Conservation (phyloP, 2,888 invertebrate genomes). For the Patella depressa region DNA sequence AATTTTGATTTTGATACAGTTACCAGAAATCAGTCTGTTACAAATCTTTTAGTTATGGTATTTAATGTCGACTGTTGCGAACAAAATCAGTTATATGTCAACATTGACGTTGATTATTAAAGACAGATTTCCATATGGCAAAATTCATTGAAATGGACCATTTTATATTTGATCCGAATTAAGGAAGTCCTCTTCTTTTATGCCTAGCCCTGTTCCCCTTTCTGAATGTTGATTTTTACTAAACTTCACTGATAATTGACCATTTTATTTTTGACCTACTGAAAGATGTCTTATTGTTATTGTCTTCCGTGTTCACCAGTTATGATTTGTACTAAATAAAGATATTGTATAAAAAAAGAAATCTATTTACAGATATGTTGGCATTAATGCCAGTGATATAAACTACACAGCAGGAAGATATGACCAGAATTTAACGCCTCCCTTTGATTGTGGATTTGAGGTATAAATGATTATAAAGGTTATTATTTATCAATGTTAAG, state of each 20-base stretch:
- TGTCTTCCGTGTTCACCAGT: background rate
- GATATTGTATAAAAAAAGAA: background rate
- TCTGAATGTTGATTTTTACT: too few relatives aligned
- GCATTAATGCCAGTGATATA: constrained; percentile 70
- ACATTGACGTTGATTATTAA: too few relatives aligned
- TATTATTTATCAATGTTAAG: too few relatives aligned
- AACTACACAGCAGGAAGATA: constrained; percentile 68
- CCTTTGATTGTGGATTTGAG: constrained; percentile 66
- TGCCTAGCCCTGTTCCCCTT: too few relatives aligned
- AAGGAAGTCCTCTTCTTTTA: too few relatives aligned
- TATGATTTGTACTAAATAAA: background rate
- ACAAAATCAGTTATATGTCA: too few relatives aligned
- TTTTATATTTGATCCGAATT: too few relatives aligned
- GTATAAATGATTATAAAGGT: constrained; percentile 28
- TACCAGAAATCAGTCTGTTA: constrained; percentile 39
- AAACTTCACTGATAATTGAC: too few relatives aligned
- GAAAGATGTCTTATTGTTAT: background rate
- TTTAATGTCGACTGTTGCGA: too few relatives aligned
- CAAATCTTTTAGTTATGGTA: too few relatives aligned
- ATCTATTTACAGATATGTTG: constrained; percentile 57
- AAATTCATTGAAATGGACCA: too few relatives aligned
- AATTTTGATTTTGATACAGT: background rate
- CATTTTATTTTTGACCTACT: background rate
- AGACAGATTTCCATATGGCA: too few relatives aligned
- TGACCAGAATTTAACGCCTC: constrained; percentile 53